phyloP scores from a whole-genome alignment of 2,113 vertebrate species.

The Eptatretus burgeri region DNA sequence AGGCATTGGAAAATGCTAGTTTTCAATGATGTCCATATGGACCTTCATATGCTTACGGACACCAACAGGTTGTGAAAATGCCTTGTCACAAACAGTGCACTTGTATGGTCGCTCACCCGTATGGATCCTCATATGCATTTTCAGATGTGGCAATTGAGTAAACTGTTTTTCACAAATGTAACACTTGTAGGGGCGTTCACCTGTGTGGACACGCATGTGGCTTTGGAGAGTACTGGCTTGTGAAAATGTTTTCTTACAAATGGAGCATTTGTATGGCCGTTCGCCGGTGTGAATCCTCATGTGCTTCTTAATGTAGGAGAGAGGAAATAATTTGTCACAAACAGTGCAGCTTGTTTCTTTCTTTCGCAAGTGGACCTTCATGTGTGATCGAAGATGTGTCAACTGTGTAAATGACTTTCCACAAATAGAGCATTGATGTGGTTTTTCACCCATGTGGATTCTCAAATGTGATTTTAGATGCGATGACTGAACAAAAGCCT shows the following conservation, averaged over 20 bases:
- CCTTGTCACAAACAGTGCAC: constrained; percentile 1
- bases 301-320: constrained; percentile 3
- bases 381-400: neutral
- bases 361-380: neutral
- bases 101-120: constrained; percentile 1
- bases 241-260: neutral
- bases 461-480: neutral
- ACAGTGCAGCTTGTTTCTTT: neutral
- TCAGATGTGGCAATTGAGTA: neutral
- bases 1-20: too few species aligned
- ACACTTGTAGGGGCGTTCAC: neutral
- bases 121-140: neutral
- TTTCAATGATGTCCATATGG: neutral
- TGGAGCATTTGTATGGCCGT: constrained; percentile 1
- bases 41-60: neutral
- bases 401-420: neutral
- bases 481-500: neutral
- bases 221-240: neutral
- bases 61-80: neutral
- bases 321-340: neutral
- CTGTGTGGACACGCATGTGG: neutral
- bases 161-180: neutral
- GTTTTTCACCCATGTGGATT: neutral
- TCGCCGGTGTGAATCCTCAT: constrained; percentile 2
- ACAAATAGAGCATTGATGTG: neutral